Percentiles rank a stretch among this genome's conserved stretches.
Evolutionary conservation across 2,113 vertebrate species (phyloP).

Genomic region (Sminthopsis crassicaudata): DNA sequence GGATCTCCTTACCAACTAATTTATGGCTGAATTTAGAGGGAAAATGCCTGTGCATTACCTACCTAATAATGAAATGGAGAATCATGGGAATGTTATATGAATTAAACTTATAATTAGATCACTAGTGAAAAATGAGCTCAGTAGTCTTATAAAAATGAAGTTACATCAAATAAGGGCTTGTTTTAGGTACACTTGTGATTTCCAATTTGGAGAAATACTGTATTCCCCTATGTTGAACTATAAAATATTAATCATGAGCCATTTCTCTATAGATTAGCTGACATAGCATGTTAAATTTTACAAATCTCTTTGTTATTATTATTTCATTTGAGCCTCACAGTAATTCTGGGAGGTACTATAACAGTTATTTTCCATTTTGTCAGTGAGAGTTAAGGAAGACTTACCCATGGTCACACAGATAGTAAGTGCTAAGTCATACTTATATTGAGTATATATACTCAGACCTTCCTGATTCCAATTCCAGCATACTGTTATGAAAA

Average conservation of each 20-base stretch:
- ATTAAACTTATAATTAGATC: background rate
- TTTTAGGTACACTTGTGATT: slow-evolving; percentile 1
- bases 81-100: no score
- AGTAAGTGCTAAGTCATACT: background rate
- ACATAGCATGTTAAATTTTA: background rate
- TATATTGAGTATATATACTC: no score
- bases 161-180: background rate
- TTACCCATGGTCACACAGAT: background rate
- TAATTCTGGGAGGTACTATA: background rate
- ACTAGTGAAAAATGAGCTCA: slow-evolving; percentile 4
- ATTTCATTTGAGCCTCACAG: background rate
- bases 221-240: slow-evolving; percentile 1
- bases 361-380: background rate
- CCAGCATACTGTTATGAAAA: background rate
- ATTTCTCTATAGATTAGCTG: background rate
- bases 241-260: background rate
- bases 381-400: background rate
- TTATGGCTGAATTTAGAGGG: background rate
- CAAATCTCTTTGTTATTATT: background rate
- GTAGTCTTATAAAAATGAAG: background rate
- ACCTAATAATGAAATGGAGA: background rate
- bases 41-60: background rate
- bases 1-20: background rate
- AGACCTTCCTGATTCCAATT: background rate
- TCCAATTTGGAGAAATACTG: background rate